A percentile compares a stretch with the other conserved stretches of the same genome.
Conservation (phyloP, 2,797 vertebrate genomes). For the Sebastiscus albofasciatus region DNA sequence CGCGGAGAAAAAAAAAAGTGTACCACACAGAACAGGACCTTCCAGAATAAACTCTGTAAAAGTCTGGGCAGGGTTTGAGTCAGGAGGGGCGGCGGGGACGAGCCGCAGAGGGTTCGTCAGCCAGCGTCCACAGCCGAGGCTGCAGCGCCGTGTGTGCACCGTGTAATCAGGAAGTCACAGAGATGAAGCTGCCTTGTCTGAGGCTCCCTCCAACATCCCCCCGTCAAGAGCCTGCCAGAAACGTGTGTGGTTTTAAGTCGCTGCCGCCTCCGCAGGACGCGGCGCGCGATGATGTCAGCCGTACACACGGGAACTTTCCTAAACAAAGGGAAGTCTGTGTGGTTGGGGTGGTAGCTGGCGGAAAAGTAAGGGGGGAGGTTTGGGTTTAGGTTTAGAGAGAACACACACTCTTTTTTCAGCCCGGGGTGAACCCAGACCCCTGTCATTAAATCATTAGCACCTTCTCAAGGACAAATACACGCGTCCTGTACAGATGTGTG, state of each 20-base stretch:
- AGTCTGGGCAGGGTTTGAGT: constrained; percentile 58
- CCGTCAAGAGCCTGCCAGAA: constrained; percentile 73
- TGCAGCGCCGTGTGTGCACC: constrained; percentile 32
- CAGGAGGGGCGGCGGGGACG: constrained; percentile 31
- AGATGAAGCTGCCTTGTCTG: constrained; percentile 66
- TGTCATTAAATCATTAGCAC: constrained; percentile 82
- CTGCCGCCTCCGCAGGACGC: constrained; percentile 73
- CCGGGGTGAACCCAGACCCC: constrained; percentile 59
- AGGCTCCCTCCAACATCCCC: constrained; percentile 67
- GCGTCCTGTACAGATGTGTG: constrained; percentile 44
- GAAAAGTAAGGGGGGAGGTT: constrained; percentile 31
- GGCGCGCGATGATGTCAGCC: constrained; percentile 81
- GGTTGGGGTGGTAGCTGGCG: constrained; percentile 76
- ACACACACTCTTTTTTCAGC: constrained; percentile 67
- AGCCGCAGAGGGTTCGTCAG: constrained; percentile 53
- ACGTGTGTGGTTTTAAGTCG: constrained; percentile 78
- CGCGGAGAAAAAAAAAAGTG: constrained; percentile 30
- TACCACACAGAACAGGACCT: constrained; percentile 43
- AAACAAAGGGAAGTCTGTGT: constrained; percentile 87
- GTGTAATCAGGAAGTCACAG: constrained; percentile 76
- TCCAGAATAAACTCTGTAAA: constrained; percentile 73
- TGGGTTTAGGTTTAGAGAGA: constrained; percentile 52
- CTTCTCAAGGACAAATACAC: constrained; percentile 64
- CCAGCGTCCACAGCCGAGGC: constrained; percentile 42
- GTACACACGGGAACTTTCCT: constrained; percentile 80